These are phyloP conservation scores for Diogma glabrata DNA, from an alignment of 2,888 invertebrate species.

Conservation along the genomic window DNA sequence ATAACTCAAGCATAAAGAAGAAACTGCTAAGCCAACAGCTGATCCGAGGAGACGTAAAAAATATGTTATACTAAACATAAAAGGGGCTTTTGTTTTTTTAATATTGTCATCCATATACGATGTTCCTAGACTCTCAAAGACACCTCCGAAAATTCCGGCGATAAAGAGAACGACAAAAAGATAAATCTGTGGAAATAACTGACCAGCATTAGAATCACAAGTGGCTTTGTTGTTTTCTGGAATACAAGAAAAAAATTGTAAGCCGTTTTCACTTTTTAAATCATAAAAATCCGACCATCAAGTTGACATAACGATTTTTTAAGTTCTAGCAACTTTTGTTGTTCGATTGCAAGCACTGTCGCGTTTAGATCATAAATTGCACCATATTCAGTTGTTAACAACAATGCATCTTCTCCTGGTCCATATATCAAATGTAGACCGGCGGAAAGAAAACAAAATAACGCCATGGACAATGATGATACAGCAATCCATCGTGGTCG, in stretches of 20 bases:
- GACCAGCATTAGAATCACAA: not conserved
- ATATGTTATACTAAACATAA: not conserved
- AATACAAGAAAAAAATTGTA: too few relatives aligned
- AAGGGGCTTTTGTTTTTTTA: not conserved
- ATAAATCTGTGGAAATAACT: constrained; percentile 2
- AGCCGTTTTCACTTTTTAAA: too few relatives aligned
- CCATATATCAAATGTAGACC: constrained; percentile 1
- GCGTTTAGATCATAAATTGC: too few relatives aligned
- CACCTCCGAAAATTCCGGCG: not conserved
- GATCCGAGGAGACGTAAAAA: not conserved
- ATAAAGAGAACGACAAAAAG: not conserved
- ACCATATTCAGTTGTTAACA: not conserved
- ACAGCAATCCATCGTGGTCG: not conserved
- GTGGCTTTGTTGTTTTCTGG: not conserved
- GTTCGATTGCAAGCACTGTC: too few relatives aligned
- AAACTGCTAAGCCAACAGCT: not conserved
- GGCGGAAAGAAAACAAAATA: not conserved
- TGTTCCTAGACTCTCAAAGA: not conserved
- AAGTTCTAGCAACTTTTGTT: too few relatives aligned
- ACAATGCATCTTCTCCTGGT: not conserved
- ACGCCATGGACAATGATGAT: not conserved
- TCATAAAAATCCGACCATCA: too few relatives aligned
- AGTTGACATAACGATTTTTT: not conserved
- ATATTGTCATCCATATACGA: constrained; percentile 5
- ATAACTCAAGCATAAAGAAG: not conserved